A percentile compares a stretch with the other conserved stretches of the same genome.
Evolutionary conservation across 2,888 invertebrate species (phyloP).

Genomic region (Desoria tigrina): DNA sequence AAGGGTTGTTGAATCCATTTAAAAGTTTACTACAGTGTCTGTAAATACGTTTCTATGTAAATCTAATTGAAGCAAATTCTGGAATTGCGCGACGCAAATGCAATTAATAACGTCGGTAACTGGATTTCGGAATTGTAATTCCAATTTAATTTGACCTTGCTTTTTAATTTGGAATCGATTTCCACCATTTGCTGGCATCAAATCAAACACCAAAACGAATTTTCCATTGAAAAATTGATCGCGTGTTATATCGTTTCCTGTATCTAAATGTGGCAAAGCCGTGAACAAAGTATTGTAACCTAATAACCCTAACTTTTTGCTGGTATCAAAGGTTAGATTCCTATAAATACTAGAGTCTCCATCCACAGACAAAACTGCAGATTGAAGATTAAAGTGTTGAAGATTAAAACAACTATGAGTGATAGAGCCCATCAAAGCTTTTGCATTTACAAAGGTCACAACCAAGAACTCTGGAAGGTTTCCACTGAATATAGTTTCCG

Average conservation of each 20-base stretch:
- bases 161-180: not conserved
- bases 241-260: not conserved
- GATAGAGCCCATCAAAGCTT: not conserved
- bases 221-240: not conserved
- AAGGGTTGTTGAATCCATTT: no score
- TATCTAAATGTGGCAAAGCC: not conserved
- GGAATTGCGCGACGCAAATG: not conserved
- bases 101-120: slow-evolving; percentile 1
- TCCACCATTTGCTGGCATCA: not conserved
- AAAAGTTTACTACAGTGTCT: no score
- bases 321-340: not conserved
- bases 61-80: not conserved
- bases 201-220: slow-evolving; percentile 1
- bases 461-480: not conserved
- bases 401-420: not conserved
- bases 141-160: not conserved
- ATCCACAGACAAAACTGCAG: not conserved
- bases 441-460: not conserved
- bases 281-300: slow-evolving; percentile 2
- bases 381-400: not conserved
- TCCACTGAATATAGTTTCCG: not conserved
- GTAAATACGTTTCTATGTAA: not conserved
- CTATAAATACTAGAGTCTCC: not conserved
- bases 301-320: not conserved
- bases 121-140: slow-evolving; percentile 4